Evolutionary conservation across 2,888 invertebrate species (phyloP), one percentile per base, ranked within the genome.

Genomic region (Hipparchia sbordonii): DNA sequence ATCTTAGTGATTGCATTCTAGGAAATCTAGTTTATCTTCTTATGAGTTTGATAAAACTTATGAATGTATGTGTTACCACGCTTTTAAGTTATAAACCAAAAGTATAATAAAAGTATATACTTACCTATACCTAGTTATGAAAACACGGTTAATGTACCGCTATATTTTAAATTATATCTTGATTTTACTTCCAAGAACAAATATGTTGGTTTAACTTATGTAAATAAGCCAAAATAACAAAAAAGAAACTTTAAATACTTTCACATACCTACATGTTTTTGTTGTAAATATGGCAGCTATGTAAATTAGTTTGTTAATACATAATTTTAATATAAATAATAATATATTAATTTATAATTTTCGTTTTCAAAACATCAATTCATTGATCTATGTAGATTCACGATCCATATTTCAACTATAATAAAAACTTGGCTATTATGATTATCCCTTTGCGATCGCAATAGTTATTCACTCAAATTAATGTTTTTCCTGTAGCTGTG

Each of bases 231-330:
- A 61, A 33, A 65, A 65, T 79, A 72, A 77, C 77, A 39, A 39
- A 39, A 4, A 1, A 82, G 56, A 56, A 56, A 56, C 13, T 4
- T 79, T 82, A 80, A 79, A 79, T 81, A 79, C 79, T 81, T 82
- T 72, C 73, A 71, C 71, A 62, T 56, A 61, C 23, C 23, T 67
- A 59, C 48, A 57, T 62, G 45, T 71, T 65, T 71, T 69, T 74
- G 87, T 85, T 88, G 87, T 89, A 87, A 83, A 87, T 89, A 88
- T 79, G 89, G 89, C 89, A 89, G 87, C 89, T 89, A 81, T 78
- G 63, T 60, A 71, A 63, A 77, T 82, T 81, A 82, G 73, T 82
- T 80, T 82, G 82, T 81, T 83, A 76, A 78, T 76, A 23, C 23
- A 23, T 23, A 77, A 76, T 78, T 70, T 79, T 78, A 79, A 78